These are phyloP conservation scores for Siphamia tubifer DNA, from an alignment of 2,113 vertebrate genomes.

Conservation along the genomic window DNA sequence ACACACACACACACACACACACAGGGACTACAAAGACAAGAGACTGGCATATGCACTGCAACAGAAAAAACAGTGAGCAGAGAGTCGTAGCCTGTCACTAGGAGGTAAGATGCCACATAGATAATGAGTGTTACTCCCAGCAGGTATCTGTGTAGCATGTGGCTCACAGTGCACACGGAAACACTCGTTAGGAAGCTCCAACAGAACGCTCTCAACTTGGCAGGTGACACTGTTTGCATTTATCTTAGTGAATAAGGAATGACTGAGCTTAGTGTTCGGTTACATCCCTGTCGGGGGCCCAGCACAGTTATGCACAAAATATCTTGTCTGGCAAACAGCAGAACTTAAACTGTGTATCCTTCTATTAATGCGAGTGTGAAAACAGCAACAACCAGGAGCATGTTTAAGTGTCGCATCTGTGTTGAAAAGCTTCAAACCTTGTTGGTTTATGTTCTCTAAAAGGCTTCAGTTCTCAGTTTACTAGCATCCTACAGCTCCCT, in stretches of 20 bases:
- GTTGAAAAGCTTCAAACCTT: constrained; percentile 9
- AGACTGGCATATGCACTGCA: constrained; percentile 49
- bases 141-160: constrained; percentile 56
- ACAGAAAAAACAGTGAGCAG: constrained; percentile 28
- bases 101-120: constrained; percentile 55
- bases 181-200: constrained; percentile 55
- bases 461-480: background rate
- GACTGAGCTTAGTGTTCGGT: constrained; percentile 30
- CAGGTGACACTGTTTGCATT: constrained; percentile 62
- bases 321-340: constrained; percentile 15
- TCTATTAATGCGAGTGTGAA: constrained; percentile 12
- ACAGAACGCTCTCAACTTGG: constrained; percentile 27
- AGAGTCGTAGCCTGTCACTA: constrained; percentile 48
- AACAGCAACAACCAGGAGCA: background rate
- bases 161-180: constrained; percentile 30
- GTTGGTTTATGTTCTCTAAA: background rate
- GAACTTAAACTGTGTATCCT: constrained; percentile 20
- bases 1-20: background rate
- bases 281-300: constrained; percentile 5
- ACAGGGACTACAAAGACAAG: background rate
- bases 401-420: constrained; percentile 3
- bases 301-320: constrained; percentile 46
- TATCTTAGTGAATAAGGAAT: constrained; percentile 53
- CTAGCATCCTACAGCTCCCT: constrained; percentile 10
- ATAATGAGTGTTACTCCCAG: constrained; percentile 70